Evolutionary conservation across 2,113 vertebrate species (phyloP).

Genomic region (Esox niger): DNA sequence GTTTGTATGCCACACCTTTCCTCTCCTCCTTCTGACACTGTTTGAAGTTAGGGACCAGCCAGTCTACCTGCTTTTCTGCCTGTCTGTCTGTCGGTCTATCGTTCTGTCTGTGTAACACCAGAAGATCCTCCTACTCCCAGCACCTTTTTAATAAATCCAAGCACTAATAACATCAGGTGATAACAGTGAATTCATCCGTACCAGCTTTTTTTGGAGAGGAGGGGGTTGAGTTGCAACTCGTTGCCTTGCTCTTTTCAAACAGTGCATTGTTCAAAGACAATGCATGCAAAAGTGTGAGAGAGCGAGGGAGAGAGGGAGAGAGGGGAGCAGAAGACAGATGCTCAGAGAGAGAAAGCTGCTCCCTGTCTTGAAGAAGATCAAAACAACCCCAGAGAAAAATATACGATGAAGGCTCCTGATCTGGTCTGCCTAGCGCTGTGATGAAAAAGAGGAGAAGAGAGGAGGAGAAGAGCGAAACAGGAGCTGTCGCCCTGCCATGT

Average conservation of each 20-base stretch:
- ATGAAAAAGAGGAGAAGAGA: constrained; percentile 24
- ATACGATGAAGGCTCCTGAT: constrained; percentile 44
- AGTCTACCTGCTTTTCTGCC: no score
- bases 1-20: constrained; percentile 21
- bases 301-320: constrained; percentile 1
- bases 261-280: constrained; percentile 48
- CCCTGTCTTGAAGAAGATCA: constrained; percentile 44
- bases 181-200: constrained; percentile 38
- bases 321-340: not conserved
- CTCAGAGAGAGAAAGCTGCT: constrained; percentile 24
- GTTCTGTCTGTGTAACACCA: not conserved
- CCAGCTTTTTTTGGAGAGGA: not conserved
- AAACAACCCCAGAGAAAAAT: constrained; percentile 47
- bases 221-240: not conserved
- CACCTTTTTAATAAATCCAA: constrained; percentile 45
- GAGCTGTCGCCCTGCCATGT: not conserved
- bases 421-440: constrained; percentile 43
- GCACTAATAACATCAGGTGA: constrained; percentile 47
- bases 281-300: constrained; percentile 33
- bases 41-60: constrained; percentile 49
- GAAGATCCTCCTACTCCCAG: not conserved
- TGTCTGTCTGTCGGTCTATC: not conserved
- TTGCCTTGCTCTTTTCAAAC: constrained; percentile 44
- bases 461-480: not conserved
- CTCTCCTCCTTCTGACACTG: constrained; percentile 19